phyloP scores from a whole-genome alignment of 2,113 vertebrate species.

The Hippopotamus amphibius region DNA sequence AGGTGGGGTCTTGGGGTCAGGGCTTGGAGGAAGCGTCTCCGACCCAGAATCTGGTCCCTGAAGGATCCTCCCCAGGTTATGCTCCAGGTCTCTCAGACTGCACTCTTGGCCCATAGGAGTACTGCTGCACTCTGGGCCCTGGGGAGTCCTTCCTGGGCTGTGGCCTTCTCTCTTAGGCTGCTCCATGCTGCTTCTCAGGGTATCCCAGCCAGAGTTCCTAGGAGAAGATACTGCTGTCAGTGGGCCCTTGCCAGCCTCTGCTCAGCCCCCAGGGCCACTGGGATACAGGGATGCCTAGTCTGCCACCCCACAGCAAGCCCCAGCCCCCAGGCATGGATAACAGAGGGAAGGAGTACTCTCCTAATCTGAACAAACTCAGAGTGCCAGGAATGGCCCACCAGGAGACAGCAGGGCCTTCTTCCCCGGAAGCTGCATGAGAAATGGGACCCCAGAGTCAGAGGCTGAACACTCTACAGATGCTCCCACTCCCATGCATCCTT shows the following conservation, averaged over 20 bases:
- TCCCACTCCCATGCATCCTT: not conserved
- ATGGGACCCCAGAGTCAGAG: not conserved
- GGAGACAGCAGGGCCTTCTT: constrained; percentile 62
- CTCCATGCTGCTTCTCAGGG: constrained; percentile 64
- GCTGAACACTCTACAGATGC: not conserved
- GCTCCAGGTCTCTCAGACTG: not conserved
- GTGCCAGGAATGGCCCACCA: constrained; percentile 29
- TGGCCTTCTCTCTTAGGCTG: not conserved
- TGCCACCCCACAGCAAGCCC: not conserved
- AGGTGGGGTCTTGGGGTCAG: not conserved
- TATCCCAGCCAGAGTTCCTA: constrained; percentile 40
- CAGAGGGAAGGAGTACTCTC: not conserved
- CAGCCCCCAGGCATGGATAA: not conserved
- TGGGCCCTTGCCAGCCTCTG: not conserved
- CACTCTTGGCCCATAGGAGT: not conserved
- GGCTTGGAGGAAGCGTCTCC: not conserved
- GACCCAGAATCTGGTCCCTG: not conserved
- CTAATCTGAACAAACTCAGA: not conserved
- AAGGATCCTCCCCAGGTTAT: not conserved
- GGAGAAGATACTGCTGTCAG: not conserved
- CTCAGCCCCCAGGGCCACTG: not conserved
- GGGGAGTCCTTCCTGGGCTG: not conserved
- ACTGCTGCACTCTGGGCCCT: not conserved
- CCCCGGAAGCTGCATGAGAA: not conserved
- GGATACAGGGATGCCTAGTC: not conserved